Evolutionary conservation across 1,140 invertebrate genomes (phyloP), one percentile per base, ranked within the genome.

Genomic region (Drosophila erecta): DNA sequence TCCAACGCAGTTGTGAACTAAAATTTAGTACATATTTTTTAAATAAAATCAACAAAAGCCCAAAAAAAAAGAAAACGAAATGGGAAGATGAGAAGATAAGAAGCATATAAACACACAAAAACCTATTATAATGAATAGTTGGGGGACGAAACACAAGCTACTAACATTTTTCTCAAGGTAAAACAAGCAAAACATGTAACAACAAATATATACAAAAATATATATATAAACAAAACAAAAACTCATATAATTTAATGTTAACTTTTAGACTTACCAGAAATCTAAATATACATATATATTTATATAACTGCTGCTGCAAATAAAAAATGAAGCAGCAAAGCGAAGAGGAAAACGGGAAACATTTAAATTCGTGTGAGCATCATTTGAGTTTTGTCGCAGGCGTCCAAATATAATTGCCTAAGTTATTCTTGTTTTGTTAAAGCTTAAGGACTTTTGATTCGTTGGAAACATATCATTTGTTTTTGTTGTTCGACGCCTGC

Each of bases 1-100:
- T 87, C 84, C 84, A 89, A 89, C 80, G 69, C 84, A 89, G 84
- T 87, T 87, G 84, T 87, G 79, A 89, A 87, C 76, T 89, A 89
- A 89, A 87, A 80, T 78, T 59, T 89, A 89, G 85, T 80, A 84
- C 84, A 90, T 89, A 89, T 80, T 89, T 87, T 89, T 79, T 77
- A 76, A 74, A 83, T 75, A 76, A 81, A 86, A 67, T 67, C 60
- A 70, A 64, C n/a, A 62, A 61, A 79, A 76, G 30, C 62, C 66
- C 51, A 46, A 79, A 79, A 65, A 79, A 64, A 64, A 77, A 73
- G 61, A 43, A 55, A 8, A 30, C 30, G 30, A 30, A 30, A 8
- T 30, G 30, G 8, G 30, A 8, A 30, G 30, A 24, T 24, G 24
- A 30, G 27, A 30, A 64, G 15, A 67, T 37, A 49, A 47, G 50